These are phyloP conservation scores for Xiphophorus couchianus DNA, from an alignment of 2,113 vertebrate species.

Conservation along the genomic window DNA sequence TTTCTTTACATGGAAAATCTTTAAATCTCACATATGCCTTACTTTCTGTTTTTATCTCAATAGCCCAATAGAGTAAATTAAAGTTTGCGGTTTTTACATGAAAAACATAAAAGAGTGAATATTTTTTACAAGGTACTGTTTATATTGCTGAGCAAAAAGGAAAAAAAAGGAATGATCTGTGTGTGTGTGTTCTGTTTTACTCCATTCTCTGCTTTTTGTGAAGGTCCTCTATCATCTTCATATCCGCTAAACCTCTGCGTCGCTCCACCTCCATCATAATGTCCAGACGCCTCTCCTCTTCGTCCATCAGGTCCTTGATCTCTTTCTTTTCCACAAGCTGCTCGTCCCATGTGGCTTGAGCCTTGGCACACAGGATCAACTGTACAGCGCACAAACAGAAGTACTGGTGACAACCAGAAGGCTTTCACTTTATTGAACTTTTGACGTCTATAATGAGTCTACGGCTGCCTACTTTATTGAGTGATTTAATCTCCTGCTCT, in stretches of 20 bases:
- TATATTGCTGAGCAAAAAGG: too few species aligned
- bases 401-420: neutral
- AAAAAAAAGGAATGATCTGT: neutral
- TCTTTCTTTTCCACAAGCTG: conserved; percentile 88
- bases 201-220: conserved; percentile 80
- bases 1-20: too few species aligned
- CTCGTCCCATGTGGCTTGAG: conserved; percentile 86
- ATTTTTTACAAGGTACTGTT: too few species aligned
- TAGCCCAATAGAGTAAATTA: too few species aligned
- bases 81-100: too few species aligned
- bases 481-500: conserved; percentile 87
- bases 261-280: conserved; percentile 89
- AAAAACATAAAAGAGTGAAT: too few species aligned
- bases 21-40: too few species aligned
- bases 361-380: conserved; percentile 86
- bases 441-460: neutral
- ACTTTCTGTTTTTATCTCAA: too few species aligned
- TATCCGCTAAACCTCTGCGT: conserved; percentile 76
- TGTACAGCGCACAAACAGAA: conserved; percentile 44
- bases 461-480: conserved; percentile 79
- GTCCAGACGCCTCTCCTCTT: conserved; percentile 86
- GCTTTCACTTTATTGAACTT: neutral
- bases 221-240: conserved; percentile 51
- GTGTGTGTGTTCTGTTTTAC: conserved; percentile 42
- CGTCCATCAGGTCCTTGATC: conserved; percentile 78